Percentiles rank a stretch among this genome's conserved stretches.
phyloP scores from a whole-genome alignment of 1,140 invertebrate species.

The Antheraea mylitta region DNA sequence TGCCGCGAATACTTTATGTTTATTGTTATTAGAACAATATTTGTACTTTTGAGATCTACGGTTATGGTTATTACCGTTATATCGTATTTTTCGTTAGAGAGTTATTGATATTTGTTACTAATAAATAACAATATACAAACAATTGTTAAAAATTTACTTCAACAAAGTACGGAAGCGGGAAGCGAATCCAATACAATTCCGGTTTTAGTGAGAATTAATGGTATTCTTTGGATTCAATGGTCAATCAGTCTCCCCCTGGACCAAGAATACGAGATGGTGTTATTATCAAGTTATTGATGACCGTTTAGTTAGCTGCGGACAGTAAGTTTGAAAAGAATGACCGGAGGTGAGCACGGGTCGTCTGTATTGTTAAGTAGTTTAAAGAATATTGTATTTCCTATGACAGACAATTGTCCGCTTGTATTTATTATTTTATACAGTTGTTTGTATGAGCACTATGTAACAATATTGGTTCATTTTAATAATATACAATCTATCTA shows the following conservation, averaged over 20 bases:
- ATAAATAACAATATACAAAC: neutral
- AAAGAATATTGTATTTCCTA: neutral
- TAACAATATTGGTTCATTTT: neutral
- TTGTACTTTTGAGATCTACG: slow-evolving; percentile 68
- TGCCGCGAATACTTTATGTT: slow-evolving; percentile 66
- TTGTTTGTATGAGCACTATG: neutral
- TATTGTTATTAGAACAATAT: slow-evolving; percentile 79
- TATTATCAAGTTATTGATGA: slow-evolving; percentile 44
- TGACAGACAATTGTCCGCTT: neutral
- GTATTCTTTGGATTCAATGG: slow-evolving; percentile 53
- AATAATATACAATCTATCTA: too few relatives aligned
- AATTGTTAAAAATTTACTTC: neutral
- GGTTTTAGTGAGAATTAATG: slow-evolving; percentile 44
- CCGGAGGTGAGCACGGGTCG: neutral
- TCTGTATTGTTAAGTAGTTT: slow-evolving; percentile 7
- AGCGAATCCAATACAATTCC: slow-evolving; percentile 24
- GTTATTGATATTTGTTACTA: neutral
- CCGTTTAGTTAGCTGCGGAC: slow-evolving; percentile 15
- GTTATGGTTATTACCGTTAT: slow-evolving; percentile 60
- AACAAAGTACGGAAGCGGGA: slow-evolving; percentile 11
- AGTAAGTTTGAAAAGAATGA: neutral
- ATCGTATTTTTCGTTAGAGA: slow-evolving; percentile 21
- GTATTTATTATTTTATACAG: neutral
- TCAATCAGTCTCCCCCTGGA: slow-evolving; percentile 52
- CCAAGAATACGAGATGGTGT: slow-evolving; percentile 38